Conservation (phyloP, 1,140 invertebrate species). For the Amphibalanus amphitrite region DNA sequence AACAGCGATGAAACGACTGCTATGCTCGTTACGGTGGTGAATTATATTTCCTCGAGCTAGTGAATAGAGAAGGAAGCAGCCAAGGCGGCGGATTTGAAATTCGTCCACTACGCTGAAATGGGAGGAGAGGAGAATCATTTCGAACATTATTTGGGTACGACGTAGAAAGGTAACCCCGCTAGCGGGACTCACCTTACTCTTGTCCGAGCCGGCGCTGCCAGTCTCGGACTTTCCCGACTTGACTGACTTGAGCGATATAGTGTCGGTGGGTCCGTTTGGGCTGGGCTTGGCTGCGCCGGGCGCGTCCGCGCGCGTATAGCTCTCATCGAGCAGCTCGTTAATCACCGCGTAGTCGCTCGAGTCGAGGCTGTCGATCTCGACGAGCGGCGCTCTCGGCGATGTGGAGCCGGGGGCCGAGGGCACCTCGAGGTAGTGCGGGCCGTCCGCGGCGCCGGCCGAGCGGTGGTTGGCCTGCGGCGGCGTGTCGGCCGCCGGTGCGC, state of each 20-base stretch:
- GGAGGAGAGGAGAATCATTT: too few relatives aligned
- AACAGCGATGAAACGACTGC: too few relatives aligned
- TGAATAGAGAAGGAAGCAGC: too few relatives aligned
- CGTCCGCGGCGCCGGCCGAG: too few relatives aligned
- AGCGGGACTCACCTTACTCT: background rate
- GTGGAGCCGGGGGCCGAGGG: background rate
- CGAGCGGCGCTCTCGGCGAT: conserved; percentile 7
- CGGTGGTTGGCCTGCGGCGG: background rate
- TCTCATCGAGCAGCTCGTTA: conserved; percentile 7
- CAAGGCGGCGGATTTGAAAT: too few relatives aligned
- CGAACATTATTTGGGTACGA: too few relatives aligned
- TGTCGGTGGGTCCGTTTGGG: background rate
- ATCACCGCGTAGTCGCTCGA: conserved; percentile 8
- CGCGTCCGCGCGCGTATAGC: background rate
- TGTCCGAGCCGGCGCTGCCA: background rate
- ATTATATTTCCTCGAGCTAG: too few relatives aligned
- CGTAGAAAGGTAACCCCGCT: too few relatives aligned
- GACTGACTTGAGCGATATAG: background rate
- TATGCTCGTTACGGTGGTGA: too few relatives aligned
- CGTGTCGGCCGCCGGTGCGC: background rate
- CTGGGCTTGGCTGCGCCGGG: background rate
- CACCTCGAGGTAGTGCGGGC: background rate
- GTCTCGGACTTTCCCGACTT: background rate
- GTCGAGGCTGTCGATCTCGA: conserved; percentile 7
- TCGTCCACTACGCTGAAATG: too few relatives aligned